phyloP scores from a whole-genome alignment of 2,888 invertebrate species.

The Cerceris rybyensis region DNA sequence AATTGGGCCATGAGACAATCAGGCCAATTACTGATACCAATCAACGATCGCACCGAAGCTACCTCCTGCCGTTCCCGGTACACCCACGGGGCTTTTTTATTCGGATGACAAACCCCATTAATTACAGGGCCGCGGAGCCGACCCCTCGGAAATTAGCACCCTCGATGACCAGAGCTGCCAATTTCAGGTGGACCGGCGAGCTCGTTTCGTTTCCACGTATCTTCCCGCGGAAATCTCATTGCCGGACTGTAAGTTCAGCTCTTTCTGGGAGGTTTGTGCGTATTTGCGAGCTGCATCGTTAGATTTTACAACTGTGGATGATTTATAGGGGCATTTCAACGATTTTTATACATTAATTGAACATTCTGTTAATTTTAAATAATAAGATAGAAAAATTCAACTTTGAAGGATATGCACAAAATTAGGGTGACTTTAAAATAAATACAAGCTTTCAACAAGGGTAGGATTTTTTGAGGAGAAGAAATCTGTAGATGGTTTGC shows the following conservation, averaged over 20 bases:
- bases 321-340: neutral
- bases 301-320: neutral
- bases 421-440: too few species aligned
- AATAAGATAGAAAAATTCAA: too few species aligned
- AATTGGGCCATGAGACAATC: slow-evolving; percentile 79
- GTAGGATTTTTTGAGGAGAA: too few species aligned
- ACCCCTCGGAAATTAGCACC: slow-evolving; percentile 67
- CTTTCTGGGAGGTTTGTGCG: neutral
- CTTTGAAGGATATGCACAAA: too few species aligned
- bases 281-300: neutral
- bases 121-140: slow-evolving; percentile 76
- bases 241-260: slow-evolving; percentile 1
- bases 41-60: slow-evolving; percentile 69
- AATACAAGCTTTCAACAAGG: too few species aligned
- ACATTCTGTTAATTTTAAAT: too few species aligned
- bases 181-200: slow-evolving; percentile 63
- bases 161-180: slow-evolving; percentile 65
- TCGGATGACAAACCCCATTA: slow-evolving; percentile 81
- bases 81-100: slow-evolving; percentile 71
- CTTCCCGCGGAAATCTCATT: slow-evolving; percentile 37
- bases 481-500: too few species aligned
- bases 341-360: too few species aligned
- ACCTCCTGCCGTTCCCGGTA: slow-evolving; percentile 39
- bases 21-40: slow-evolving; percentile 79
- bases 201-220: slow-evolving; percentile 39